Base-by-base conservation (phyloP, 1,140 invertebrate genomes). In the Arctopsyche grandis region DNA sequence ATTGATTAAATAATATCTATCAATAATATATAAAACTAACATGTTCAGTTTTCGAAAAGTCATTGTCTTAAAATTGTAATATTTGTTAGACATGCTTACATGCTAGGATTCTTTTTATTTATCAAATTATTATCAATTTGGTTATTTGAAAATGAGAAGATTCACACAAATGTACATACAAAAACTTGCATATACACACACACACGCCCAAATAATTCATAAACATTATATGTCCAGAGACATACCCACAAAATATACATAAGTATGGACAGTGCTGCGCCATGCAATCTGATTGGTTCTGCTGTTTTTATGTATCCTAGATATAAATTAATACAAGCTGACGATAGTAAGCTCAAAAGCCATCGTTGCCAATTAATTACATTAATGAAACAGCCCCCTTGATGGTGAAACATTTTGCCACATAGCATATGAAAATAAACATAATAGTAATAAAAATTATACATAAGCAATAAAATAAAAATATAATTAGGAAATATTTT, bases 221-320 rank as follows among this genome's bases (percentile, higher is more conserved):
- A 44, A 29, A 69, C 5, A 46, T 46, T 22, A 60, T 9, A 75
- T 26, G 58, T 44, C 3, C 44, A 63, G 21, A 63, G 16, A 58
- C 26, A 12, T n/a, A 75, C 14, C 29, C 4, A 52, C 16, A 52
- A 3, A 16, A 52, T 5, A 5, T 52, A 52, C 48, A 52, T 12
- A 24, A n/a, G n/a, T 56, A 74, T 63, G 43, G 29, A 56, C 73
- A 75, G 22, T 75, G 73, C 71, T 60, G 56, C 52, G 52, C 74
- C 74, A 76, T 76, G 74, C 74, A 76, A 63, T 60, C 38, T 63
- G 14, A 63, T 60, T 3, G 60, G 74, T 43, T 56, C 56, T 38
- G 56, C 74, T 76, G 56, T n/a, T n/a, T 63, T 29, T 38, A 4
- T 38, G 7, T 66, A 26, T 66, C 24, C 63, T 66, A 66, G 21